Percentiles rank a stretch among this genome's conserved stretches.
phyloP scores from a whole-genome alignment of 2,797 vertebrate genomes.

The Chaetodon trifasciatus region DNA sequence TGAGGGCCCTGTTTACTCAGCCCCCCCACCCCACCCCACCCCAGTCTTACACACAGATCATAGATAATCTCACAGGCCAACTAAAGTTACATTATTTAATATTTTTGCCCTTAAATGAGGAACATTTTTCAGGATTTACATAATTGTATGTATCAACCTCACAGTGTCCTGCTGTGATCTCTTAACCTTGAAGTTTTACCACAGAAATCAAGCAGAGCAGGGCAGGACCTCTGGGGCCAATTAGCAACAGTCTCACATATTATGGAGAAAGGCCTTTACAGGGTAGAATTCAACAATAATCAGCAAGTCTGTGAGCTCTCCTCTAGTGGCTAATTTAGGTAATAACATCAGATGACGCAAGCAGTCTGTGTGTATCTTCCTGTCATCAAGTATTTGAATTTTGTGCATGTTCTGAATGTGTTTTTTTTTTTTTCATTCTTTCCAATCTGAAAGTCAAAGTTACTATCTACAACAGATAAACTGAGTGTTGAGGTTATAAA shows the following conservation, averaged over 20 bases:
- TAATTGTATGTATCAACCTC: conserved; percentile 1
- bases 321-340: conserved; percentile 39
- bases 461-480: too few species aligned
- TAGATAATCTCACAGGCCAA: background rate
- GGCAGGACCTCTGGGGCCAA: conserved; percentile 61
- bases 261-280: conserved; percentile 20
- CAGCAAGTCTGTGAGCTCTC: conserved; percentile 27
- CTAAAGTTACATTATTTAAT: background rate
- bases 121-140: background rate
- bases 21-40: too few species aligned
- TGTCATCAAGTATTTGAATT: conserved; percentile 2
- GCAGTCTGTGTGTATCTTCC: background rate
- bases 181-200: conserved; percentile 27
- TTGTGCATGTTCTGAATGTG: background rate
- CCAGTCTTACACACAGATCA: background rate
- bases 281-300: conserved; percentile 30
- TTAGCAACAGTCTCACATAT: conserved; percentile 43
- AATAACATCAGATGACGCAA: conserved; percentile 6
- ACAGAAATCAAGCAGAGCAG: conserved; percentile 32
- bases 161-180: background rate
- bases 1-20: too few species aligned
- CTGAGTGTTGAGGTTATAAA: background rate
- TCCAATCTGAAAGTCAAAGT: background rate
- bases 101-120: background rate
- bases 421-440: background rate